Evolutionary conservation across 2,888 invertebrate genomes (phyloP), one percentile per base, ranked within the genome.

Genomic region (Eilema sororculum): DNA sequence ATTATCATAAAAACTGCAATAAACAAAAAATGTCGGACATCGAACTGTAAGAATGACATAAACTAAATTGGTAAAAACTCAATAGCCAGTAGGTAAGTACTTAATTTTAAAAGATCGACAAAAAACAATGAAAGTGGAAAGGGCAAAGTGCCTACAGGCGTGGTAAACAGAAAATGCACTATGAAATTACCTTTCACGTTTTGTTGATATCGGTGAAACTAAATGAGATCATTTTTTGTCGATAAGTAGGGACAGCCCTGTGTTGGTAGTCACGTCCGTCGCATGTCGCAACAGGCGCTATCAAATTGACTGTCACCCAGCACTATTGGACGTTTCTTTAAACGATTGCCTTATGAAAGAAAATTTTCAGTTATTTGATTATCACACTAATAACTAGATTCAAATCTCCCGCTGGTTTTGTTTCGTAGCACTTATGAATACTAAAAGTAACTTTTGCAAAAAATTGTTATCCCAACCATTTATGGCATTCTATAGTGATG

Each of bases 161-260:
- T 93, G 90, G 90, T 90, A 90, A 93, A 92, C 86, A 87, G 88
- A 91, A 93, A 95, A 94, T 91, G 88, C 90, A 91, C 86, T 93
- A 93, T 94, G 94, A 95, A 95, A 95, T 95, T 95, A 91, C 88
- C 87, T 93, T 91, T 93, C 95, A 94, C 94, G 94, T 90, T 93
- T 91, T 91, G 89, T 90, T 89, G 89, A 87, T 88, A 89, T 88
- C 90, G 89, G 85, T 89, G 89, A 87, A 89, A 89, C 88, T 91
- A 93, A 94, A 92, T 91, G 91, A 92, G 93, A 90, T 82, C 90
- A 84, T 84, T 94, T 95, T 95, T 95, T 94, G 91, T 90, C 81
- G 83, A 73, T 78, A 75, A 77, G 81, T 81, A 83, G 79, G 79
- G 77, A 77, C 71, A 77, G 87, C 88, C 87, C 89, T 87, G 84